These are phyloP conservation scores for Smithornis capensis DNA, from an alignment of 2,113 vertebrate species.

Conservation along the genomic window DNA sequence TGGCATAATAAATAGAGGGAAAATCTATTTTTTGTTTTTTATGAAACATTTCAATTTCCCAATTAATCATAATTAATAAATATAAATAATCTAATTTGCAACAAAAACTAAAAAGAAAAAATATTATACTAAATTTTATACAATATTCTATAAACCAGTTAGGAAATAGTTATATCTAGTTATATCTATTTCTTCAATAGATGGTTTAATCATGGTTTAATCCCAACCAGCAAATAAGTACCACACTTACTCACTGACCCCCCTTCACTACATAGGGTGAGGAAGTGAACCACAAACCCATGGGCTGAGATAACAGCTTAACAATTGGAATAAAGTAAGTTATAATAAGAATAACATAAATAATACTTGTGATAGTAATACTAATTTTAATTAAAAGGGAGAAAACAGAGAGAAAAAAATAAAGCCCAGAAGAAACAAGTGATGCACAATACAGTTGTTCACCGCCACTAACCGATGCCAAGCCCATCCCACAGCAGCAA, in stretches of 20 bases:
- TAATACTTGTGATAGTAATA: neutral
- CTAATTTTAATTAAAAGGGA: neutral
- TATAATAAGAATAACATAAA: neutral
- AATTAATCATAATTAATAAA: neutral
- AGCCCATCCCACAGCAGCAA: neutral
- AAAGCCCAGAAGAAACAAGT: neutral
- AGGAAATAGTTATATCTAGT: neutral
- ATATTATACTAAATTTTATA: neutral
- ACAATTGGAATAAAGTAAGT: neutral
- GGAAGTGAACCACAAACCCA: neutral
- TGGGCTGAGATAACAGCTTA: neutral
- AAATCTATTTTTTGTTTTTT: neutral
- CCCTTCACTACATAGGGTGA: too few species aligned
- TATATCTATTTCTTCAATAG: neutral
- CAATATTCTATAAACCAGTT: neutral
- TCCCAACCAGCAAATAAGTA: neutral
- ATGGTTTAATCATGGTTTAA: neutral
- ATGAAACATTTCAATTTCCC: neutral
- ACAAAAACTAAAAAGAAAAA: neutral
- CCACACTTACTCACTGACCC: neutral
- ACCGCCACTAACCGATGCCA: neutral
- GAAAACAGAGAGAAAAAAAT: neutral
- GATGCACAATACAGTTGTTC: accelerated
- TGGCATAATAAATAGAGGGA: neutral
- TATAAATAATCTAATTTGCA: neutral